Evolutionary conservation across 2,797 vertebrate species (phyloP).

Genomic region (Fistularia tabacaria): DNA sequence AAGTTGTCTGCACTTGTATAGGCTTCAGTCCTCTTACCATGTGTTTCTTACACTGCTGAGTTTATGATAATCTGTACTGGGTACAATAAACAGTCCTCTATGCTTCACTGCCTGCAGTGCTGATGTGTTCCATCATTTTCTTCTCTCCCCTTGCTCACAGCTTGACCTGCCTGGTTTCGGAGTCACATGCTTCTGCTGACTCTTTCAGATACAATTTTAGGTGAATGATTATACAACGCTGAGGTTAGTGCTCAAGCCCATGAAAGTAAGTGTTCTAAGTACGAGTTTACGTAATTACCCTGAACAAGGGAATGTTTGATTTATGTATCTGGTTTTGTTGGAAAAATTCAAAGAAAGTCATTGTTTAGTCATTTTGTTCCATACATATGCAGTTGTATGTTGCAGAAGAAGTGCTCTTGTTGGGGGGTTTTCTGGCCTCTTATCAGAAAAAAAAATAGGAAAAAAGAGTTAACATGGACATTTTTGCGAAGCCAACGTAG

Average conservation of each 20-base stretch:
- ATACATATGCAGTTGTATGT: too few species aligned
- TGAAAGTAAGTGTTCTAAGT: background rate
- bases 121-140: slow-evolving; percentile 43
- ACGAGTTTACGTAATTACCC: too few species aligned
- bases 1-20: slow-evolving; percentile 69
- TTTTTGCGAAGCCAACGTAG: too few species aligned
- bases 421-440: too few species aligned
- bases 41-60: slow-evolving; percentile 84
- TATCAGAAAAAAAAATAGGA: too few species aligned
- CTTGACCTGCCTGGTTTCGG: slow-evolving; percentile 50
- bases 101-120: slow-evolving; percentile 68
- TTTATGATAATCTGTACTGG: slow-evolving; percentile 90
- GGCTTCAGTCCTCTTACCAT: slow-evolving; percentile 63
- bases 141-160: slow-evolving; percentile 8
- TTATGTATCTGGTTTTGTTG: too few species aligned
- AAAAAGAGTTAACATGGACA: too few species aligned
- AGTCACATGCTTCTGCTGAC: slow-evolving; percentile 54
- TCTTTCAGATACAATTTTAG: slow-evolving; percentile 28
- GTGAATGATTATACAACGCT: slow-evolving; percentile 37
- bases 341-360: too few species aligned
- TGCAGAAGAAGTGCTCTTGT: too few species aligned
- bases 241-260: background rate
- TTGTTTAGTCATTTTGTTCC: too few species aligned
- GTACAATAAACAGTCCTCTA: slow-evolving; percentile 92
- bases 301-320: too few species aligned